Base-by-base conservation (phyloP, 2,888 invertebrate genomes). In the Scaptomyza flava region DNA sequence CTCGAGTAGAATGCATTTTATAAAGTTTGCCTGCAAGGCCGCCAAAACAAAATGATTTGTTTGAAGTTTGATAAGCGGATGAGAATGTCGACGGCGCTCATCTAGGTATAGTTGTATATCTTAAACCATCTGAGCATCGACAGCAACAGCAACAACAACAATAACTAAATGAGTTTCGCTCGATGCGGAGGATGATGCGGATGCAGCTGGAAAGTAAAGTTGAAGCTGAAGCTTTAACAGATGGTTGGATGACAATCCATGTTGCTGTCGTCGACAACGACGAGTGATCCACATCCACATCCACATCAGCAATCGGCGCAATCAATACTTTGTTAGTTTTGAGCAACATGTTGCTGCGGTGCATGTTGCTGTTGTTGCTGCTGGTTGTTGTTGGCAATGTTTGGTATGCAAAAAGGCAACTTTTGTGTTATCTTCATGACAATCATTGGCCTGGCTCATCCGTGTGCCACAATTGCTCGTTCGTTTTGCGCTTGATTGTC, bases 1-100 rank as follows among this genome's bases (percentile, higher is more conserved):
- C 20, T 31, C 23, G 51, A 47, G 54, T 46, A 42, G 38, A 42
- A 46, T 33, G 20, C 31, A 3, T 23, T 27, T 27, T 27, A 27
- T 27, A 27, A 27, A 33, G 34, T 42, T 20, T 33, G 50, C 50
- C 50, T 42, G 52, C 81, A 81, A 81, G 79, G 77, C 71, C 81
- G 79, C 81, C 74, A 34, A 84, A 74, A 14, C 84, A 76, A 86
- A 84, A 83, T 87, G 88, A 84, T 80, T 77, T 84, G 80, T 81
- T 86, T 86, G 81, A 62, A 81, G 81, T 87, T 89, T 89, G 89
- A 89, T 89, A 87, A 88, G 85, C 89, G 89, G 88, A 89, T 89
- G 89, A 78, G 81, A 84, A 87, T 88, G 88, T 89, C 89, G 81
- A 58, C 68, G 78, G 70, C 81, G 73, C 27, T 64, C 80, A 78